phyloP scores from a whole-genome alignment of 2,113 vertebrate species.

The Eolophus roseicapilla region DNA sequence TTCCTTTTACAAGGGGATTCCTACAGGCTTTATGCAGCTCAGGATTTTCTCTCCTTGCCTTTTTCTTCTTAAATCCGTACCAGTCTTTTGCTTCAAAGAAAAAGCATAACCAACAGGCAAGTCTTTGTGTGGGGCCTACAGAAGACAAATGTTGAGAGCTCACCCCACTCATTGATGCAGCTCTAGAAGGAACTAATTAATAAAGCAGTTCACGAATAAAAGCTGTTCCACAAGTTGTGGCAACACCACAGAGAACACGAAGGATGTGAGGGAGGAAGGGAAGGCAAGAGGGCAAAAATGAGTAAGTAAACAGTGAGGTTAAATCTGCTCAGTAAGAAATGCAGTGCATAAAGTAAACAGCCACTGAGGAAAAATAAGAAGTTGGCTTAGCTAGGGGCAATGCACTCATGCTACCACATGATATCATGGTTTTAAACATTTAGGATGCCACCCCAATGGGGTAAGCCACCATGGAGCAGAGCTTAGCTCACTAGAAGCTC shows the following conservation, averaged over 20 bases:
- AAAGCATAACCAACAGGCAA: not conserved
- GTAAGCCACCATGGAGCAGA: not conserved
- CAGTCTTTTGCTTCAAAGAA: not conserved
- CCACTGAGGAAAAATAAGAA: not conserved
- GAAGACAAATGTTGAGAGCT: conserved; percentile 12
- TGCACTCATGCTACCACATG: not conserved
- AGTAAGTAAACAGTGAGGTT: not conserved
- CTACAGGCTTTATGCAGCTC: not conserved
- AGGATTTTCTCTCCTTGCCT: not conserved
- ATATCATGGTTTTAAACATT: not conserved
- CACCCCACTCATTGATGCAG: not conserved
- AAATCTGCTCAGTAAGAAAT: conserved; percentile 1
- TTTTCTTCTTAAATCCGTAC: not conserved
- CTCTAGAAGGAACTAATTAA: conserved; percentile 19
- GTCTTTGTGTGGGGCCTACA: not conserved
- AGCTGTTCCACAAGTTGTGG: conserved; percentile 3
- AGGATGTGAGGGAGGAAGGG: not conserved
- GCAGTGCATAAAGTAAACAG: not conserved
- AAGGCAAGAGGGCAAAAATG: not conserved
- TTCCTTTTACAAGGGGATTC: not conserved
- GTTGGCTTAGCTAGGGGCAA: not conserved
- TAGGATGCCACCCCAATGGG: not conserved
- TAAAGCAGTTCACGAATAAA: conserved; percentile 11
- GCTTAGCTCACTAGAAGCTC: fast-evolving
- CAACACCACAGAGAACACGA: not conserved